A percentile compares a stretch with the other conserved stretches of the same genome.
These are phyloP conservation scores for Leptothorax acervorum DNA, from an alignment of 2,888 invertebrate species.

Conservation along the genomic window DNA sequence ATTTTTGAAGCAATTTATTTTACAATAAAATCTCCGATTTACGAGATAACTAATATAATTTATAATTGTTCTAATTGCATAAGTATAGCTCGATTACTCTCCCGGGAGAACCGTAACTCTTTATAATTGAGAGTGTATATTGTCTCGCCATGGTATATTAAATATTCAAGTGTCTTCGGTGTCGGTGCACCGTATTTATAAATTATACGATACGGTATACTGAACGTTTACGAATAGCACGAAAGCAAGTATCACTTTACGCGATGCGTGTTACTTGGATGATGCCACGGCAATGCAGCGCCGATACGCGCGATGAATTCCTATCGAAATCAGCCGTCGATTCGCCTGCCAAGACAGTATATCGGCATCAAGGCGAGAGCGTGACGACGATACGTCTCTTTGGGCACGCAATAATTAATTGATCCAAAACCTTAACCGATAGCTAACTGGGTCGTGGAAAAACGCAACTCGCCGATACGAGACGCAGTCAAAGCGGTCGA, in stretches of 20 bases:
- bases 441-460: constrained; percentile 46
- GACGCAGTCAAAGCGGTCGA: constrained; percentile 22
- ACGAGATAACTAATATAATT: neutral
- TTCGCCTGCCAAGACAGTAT: neutral
- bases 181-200: constrained; percentile 42
- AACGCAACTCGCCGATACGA: constrained; percentile 8
- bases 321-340: constrained; percentile 30
- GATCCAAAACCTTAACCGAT: constrained; percentile 30
- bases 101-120: neutral
- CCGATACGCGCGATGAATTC: constrained; percentile 41
- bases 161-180: constrained; percentile 30
- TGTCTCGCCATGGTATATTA: neutral
- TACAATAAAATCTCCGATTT: neutral
- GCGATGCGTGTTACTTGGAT: constrained; percentile 15
- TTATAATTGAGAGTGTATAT: constrained; percentile 5
- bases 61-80: neutral
- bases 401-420: constrained; percentile 33
- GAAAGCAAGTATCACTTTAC: constrained; percentile 59
- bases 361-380: constrained; percentile 26
- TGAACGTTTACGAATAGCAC: constrained; percentile 68
- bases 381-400: constrained; percentile 34
- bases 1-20: neutral
- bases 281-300: neutral
- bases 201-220: constrained; percentile 1
- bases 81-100: constrained; percentile 12